Evolutionary conservation across 2,888 invertebrate genomes (phyloP).

Genomic region (Heliconius erato): DNA sequence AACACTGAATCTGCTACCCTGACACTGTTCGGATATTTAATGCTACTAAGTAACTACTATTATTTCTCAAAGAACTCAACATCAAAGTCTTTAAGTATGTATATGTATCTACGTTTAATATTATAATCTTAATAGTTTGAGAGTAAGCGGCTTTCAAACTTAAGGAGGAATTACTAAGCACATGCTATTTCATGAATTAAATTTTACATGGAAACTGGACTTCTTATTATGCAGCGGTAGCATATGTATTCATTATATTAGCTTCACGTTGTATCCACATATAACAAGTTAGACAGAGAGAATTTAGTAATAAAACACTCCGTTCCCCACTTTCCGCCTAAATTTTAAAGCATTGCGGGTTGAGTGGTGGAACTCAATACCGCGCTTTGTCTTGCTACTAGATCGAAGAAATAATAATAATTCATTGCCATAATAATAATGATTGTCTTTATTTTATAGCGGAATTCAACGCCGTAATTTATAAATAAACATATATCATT

Average conservation of each 20-base stretch:
- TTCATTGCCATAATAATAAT: no score
- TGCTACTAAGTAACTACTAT: background rate
- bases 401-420: no score
- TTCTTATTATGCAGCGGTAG: background rate
- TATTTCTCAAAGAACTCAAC: background rate
- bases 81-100: background rate
- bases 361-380: background rate
- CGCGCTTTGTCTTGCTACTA: no score
- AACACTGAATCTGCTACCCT: no score
- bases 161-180: background rate
- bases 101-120: background rate
- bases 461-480: background rate
- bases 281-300: background rate
- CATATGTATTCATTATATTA: background rate
- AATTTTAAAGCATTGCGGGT: background rate
- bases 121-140: slow-evolving; percentile 13
- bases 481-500: background rate
- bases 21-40: background rate
- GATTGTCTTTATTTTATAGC: no score
- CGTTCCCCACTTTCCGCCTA: background rate
- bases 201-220: background rate
- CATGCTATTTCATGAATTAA: background rate
- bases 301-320: background rate
- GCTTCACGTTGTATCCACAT: background rate
- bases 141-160: background rate